phyloP scores from a whole-genome alignment of 1,140 invertebrate genomes.

The Drosophila melanica region DNA sequence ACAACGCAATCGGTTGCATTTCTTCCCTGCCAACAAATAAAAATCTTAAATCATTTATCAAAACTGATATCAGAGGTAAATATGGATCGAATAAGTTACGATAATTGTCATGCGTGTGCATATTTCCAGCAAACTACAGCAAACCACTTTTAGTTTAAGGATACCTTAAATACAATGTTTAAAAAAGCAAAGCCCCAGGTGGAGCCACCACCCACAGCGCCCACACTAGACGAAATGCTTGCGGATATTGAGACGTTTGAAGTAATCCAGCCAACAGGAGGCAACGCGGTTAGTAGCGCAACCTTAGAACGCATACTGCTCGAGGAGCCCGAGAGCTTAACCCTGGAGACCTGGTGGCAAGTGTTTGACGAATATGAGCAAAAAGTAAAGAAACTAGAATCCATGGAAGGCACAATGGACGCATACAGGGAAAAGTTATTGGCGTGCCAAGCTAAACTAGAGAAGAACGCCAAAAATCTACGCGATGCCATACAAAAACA shows the following conservation, averaged over 20 bases:
- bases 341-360: constrained; percentile 60
- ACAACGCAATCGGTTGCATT: constrained; percentile 2
- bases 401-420: constrained; percentile 43
- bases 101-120: neutral
- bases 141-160: neutral
- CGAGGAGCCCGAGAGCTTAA: constrained; percentile 51
- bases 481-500: constrained; percentile 54
- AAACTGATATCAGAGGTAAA: neutral
- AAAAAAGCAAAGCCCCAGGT: constrained; percentile 66
- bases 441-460: constrained; percentile 51
- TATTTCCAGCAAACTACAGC: constrained; percentile 4
- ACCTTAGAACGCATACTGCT: constrained; percentile 58
- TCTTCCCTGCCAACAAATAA: neutral
- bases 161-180: constrained; percentile 50
- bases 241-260: constrained; percentile 71
- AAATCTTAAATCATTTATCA: neutral
- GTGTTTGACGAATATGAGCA: constrained; percentile 66
- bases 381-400: constrained; percentile 52
- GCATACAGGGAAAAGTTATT: constrained; percentile 42
- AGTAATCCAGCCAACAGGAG: constrained; percentile 25
- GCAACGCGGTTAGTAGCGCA: constrained; percentile 8
- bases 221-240: constrained; percentile 64
- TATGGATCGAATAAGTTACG: neutral
- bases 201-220: constrained; percentile 60
- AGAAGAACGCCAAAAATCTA: constrained; percentile 46